Conservation (phyloP, 2,797 vertebrate genomes). For the Xenops minutus region DNA sequence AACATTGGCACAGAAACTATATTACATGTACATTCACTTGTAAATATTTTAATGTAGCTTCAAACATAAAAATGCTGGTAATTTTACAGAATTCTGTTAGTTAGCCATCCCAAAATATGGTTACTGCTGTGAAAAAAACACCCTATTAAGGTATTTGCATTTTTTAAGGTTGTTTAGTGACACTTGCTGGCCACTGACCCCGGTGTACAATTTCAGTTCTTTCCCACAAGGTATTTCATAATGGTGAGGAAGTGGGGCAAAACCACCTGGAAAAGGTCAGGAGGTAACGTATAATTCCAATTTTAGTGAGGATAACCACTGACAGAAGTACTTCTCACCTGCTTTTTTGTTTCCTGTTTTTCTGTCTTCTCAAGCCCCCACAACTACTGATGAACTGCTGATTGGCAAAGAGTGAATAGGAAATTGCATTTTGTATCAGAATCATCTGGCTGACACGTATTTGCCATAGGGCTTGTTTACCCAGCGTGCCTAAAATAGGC, state of each 20-base stretch:
- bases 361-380: background rate
- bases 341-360: background rate
- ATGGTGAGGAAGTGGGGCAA: background rate
- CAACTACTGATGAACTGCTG: background rate
- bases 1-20: slow-evolving; percentile 2
- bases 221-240: background rate
- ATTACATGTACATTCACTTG: slow-evolving; percentile 35
- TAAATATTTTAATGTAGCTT: slow-evolving; percentile 18
- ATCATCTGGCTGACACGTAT: background rate
- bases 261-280: background rate
- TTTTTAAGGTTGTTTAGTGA: background rate
- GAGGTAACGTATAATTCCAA: background rate
- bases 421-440: background rate
- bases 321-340: background rate
- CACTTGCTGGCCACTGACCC: background rate
- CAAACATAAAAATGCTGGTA: background rate
- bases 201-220: background rate
- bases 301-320: background rate
- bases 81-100: background rate
- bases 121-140: background rate
- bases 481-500: background rate
- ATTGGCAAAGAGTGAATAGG: background rate
- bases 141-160: background rate
- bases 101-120: background rate
- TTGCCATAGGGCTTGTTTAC: background rate